Evolutionary conservation across 2,797 vertebrate species (phyloP), one percentile per base, ranked within the genome.

Genomic region (Eulemur albifrons): DNA sequence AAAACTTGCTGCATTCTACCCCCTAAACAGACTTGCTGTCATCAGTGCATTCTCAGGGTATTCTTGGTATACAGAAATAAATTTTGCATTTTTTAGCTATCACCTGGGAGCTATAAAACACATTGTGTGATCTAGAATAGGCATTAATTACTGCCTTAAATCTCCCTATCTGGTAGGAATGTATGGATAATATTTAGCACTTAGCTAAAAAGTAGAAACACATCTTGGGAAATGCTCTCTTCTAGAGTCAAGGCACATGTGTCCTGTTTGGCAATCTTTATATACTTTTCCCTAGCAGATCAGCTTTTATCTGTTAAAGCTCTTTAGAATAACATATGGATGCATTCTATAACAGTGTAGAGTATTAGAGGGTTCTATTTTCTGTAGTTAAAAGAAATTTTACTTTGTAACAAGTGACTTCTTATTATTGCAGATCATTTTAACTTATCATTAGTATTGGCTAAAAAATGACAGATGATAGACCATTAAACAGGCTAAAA

Each of bases 271-370:
- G 52, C 38, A 94, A 40, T 86, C 94, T 92, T 93, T 97, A 96
- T 93, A 45, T 45, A 85, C 15, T 69, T 97, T 98, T 85, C 73
- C 38, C 27, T 84, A 89, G 90, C 14, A 88, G 50, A 97, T 89
- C 27, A 61, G 48, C 90, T 97, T 97, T 98, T 93, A 95, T 95
- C 45, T 73, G 94, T 97, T 96, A 97, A 97, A 92, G 70, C 87
- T 98, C 94, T 98, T 98, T 96, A 98, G 94, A 96, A 97, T 97
- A 97, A 95, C 80, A 96, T 30, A 94, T 48, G 38, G 95, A 97
- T 95, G 84, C 10, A 63, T 69, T 95, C 93, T 98, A 81, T 92
- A 97, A 94, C 90, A 97, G 21, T 93, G 82, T 89, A 98, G 97
- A 95, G 54, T 72, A 97, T 86, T 96, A 61, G 54, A 95, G 52